Evolutionary conservation across 2,797 vertebrate species (phyloP).

Genomic region (Phoxinus dragarum): DNA sequence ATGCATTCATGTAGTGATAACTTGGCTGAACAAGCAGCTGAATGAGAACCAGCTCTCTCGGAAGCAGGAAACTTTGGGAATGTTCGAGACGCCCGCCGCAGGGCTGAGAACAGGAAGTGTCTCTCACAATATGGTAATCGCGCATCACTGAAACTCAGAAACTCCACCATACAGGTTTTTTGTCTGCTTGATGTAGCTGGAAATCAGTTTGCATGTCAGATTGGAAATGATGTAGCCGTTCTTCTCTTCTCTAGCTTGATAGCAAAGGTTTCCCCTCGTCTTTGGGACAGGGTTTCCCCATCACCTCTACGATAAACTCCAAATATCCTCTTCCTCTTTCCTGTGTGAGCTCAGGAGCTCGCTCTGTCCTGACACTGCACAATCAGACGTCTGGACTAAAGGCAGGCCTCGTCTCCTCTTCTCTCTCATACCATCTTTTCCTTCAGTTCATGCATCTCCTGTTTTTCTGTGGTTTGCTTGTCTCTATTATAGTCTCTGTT

Average conservation of each 20-base stretch:
- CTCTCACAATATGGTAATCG: constrained; percentile 68
- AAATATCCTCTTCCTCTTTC: constrained; percentile 70
- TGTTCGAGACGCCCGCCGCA: constrained; percentile 66
- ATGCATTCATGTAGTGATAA: constrained; percentile 82
- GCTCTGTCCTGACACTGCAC: constrained; percentile 56
- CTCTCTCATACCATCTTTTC: not conserved
- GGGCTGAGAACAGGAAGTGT: constrained; percentile 72
- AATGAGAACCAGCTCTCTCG: constrained; percentile 88
- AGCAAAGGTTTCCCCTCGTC: constrained; percentile 71
- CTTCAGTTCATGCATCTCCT: not conserved
- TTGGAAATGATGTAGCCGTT: constrained; percentile 6
- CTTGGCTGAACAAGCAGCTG: constrained; percentile 94
- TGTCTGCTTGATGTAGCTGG: not conserved
- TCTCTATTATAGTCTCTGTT: not conserved
- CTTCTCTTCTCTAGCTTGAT: constrained; percentile 73
- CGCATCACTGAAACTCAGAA: not conserved
- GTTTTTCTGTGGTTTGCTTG: not conserved
- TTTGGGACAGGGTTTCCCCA: constrained; percentile 74
- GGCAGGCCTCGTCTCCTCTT: constrained; percentile 63
- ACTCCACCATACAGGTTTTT: not conserved
- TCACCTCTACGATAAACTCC: constrained; percentile 77
- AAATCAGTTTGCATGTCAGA: constrained; percentile 17
- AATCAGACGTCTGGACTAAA: constrained; percentile 72
- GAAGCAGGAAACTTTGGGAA: constrained; percentile 74
- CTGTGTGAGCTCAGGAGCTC: constrained; percentile 58